Percentiles rank a stretch among this genome's conserved stretches.
phyloP scores from a whole-genome alignment of 2,888 invertebrate species.

The Macrostomum cliftonense region DNA sequence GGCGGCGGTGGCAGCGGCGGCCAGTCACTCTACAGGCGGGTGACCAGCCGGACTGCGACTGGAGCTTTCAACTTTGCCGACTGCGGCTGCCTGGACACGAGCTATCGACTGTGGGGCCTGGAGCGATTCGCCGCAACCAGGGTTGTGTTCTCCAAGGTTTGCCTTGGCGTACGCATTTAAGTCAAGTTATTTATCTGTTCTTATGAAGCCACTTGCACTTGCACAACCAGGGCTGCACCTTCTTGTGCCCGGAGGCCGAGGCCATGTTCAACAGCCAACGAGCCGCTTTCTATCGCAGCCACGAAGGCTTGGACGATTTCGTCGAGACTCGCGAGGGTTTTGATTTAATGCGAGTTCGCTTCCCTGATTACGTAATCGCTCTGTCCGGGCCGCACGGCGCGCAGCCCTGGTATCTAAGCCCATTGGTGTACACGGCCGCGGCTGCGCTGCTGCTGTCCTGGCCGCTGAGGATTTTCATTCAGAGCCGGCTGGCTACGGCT shows the following conservation, averaged over 20 bases:
- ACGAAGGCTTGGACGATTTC: conserved; percentile 61
- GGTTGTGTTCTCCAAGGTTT: conserved; percentile 51
- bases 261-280: conserved; percentile 62
- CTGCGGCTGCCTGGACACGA: conserved; percentile 53
- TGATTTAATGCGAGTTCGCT: conserved; percentile 49
- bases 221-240: conserved; percentile 58
- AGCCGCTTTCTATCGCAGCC: conserved; percentile 56
- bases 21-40: conserved; percentile 34
- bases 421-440: conserved; percentile 54
- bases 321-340: conserved; percentile 62
- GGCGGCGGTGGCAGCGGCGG: background rate
- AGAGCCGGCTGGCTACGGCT: conserved; percentile 60
- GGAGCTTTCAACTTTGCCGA: conserved; percentile 57
- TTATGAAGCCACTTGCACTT: too few relatives aligned
- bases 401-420: conserved; percentile 45
- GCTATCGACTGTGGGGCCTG: conserved; percentile 49
- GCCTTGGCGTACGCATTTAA: too few relatives aligned
- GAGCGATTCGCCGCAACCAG: conserved; percentile 54
- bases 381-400: conserved; percentile 38
- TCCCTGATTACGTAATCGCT: conserved; percentile 40
- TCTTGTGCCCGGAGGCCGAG: conserved; percentile 57
- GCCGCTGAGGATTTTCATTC: conserved; percentile 58
- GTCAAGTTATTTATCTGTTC: too few relatives aligned
- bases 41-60: conserved; percentile 58
- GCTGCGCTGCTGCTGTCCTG: conserved; percentile 58